phyloP scores from a whole-genome alignment of 1,140 invertebrate genomes.

The Chrysoperla carnea region DNA sequence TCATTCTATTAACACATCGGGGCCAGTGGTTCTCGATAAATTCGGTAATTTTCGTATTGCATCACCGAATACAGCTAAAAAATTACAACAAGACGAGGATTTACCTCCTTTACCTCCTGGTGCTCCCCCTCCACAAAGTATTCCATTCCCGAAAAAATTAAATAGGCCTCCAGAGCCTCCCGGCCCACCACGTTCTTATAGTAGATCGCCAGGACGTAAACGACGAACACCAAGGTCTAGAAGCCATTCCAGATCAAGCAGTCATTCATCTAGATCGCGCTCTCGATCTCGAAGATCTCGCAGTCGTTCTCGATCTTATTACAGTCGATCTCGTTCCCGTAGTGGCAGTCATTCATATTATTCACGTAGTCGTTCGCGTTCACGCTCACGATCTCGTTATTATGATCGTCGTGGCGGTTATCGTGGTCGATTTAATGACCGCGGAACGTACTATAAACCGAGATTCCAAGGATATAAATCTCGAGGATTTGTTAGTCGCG shows the following conservation, averaged over 20 bases:
- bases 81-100: conserved; percentile 13
- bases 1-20: conserved; percentile 14
- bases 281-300: conserved; percentile 20
- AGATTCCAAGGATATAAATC: conserved; percentile 42
- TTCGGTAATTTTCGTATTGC: conserved; percentile 37
- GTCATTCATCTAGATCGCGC: conserved; percentile 16
- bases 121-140: conserved; percentile 12
- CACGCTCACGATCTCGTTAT: conserved; percentile 42
- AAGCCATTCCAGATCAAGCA: conserved; percentile 7
- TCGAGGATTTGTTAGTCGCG: conserved; percentile 25
- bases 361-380: conserved; percentile 39
- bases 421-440: conserved; percentile 38
- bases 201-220: conserved; percentile 3
- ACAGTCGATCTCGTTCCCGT: conserved; percentile 22
- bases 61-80: conserved; percentile 28
- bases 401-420: conserved; percentile 30
- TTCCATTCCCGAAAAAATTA: conserved; percentile 13
- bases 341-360: conserved; percentile 31
- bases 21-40: conserved; percentile 40
- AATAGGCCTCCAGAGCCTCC: conserved; percentile 26
- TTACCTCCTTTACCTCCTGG: conserved; percentile 11
- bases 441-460: conserved; percentile 58
- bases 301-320: conserved; percentile 22
- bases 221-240: neutral
- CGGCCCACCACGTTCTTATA: conserved; percentile 17